Evolutionary conservation across 2,113 vertebrate species (phyloP), one percentile per base, ranked within the genome.

Genomic region (Oreochromis spilurus): DNA sequence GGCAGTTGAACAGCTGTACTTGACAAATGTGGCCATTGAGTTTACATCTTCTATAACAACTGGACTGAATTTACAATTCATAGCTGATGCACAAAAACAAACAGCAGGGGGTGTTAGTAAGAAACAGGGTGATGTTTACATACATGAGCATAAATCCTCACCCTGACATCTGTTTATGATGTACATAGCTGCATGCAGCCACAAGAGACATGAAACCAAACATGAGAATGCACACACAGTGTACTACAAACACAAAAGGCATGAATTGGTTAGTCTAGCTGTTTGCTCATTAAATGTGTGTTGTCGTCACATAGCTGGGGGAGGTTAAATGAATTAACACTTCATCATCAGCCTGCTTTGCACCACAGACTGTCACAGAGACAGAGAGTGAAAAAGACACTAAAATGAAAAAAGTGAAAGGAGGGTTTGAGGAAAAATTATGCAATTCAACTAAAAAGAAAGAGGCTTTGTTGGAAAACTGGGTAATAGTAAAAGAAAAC

Each of bases 301-400:
- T 86, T 91, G 86, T 88, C 26, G 53, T 91, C 89, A 91, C 88
- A 84, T 87, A 75, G 90, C 86, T 55, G 21, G 80, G 45, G 89
- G 90, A 92, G 84, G 93, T 88, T 93, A 89, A 89, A 94, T 91
- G 77, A 93, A 94, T 91, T 90, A 94, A 87, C 92, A 93, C 93
- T 89, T 89, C 55, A 93, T 92, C 83, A 84, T 79, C 87, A 90
- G 82, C 62, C 84, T 77, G 80, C 34, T 82, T 86, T 87, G 34
- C 43, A 90, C 84, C 91, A 70, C 86, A 87, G 89, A 87, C 81
- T 89, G 91, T 86, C 65, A 88, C 62, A 29, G 53, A 87, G 87
- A 86, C 21, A 81, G 75, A 84, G 7, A 85, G 43, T 26, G 7
- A 79, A 57, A 43, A 48, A 52, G 29, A 58, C 11, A 52, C 29